These are phyloP conservation scores for Sylvicola fuscatus DNA, from an alignment of 2,888 invertebrate genomes.

Conservation along the genomic window DNA sequence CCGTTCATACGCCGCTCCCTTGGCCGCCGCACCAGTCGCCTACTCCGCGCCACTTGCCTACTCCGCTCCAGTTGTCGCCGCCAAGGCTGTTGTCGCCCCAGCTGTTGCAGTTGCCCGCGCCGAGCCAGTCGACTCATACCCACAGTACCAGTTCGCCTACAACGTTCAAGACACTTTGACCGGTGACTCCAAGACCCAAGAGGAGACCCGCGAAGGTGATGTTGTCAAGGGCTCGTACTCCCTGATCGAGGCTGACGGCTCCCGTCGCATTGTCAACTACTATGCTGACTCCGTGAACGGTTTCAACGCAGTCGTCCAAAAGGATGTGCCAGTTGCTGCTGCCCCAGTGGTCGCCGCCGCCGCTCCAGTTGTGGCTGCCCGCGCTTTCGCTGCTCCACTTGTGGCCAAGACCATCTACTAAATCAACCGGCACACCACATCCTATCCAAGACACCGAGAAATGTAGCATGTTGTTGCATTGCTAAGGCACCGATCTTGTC, in stretches of 20 bases:
- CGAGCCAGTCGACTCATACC: conserved; percentile 24
- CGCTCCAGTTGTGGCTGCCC: conserved; percentile 21
- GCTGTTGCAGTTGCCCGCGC: conserved; percentile 17
- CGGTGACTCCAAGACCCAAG: conserved; percentile 28
- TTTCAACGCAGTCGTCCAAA: conserved; percentile 28
- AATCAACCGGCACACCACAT: too few relatives aligned
- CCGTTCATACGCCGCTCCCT: not conserved
- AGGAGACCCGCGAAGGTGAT: conserved; percentile 28
- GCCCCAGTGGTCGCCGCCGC: conserved; percentile 15
- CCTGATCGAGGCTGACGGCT: conserved; percentile 28
- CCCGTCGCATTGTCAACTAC: conserved; percentile 27
- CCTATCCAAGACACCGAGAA: too few relatives aligned
- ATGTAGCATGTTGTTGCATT: too few relatives aligned
- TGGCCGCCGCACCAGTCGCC: conserved; percentile 12
- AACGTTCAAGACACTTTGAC: conserved; percentile 28
- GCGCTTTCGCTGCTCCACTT: conserved; percentile 14
- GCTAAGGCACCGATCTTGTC: too few relatives aligned
- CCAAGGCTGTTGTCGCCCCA: conserved; percentile 17
- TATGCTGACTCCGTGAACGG: conserved; percentile 27
- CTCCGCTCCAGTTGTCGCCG: conserved; percentile 22
- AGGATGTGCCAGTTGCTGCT: conserved; percentile 24
- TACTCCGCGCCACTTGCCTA: conserved; percentile 18
- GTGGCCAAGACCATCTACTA: too few relatives aligned
- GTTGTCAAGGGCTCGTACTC: conserved; percentile 29
- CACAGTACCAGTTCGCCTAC: conserved; percentile 28